Base-by-base conservation (phyloP, 1,140 invertebrate species). In the Drosophila subobscura region DNA sequence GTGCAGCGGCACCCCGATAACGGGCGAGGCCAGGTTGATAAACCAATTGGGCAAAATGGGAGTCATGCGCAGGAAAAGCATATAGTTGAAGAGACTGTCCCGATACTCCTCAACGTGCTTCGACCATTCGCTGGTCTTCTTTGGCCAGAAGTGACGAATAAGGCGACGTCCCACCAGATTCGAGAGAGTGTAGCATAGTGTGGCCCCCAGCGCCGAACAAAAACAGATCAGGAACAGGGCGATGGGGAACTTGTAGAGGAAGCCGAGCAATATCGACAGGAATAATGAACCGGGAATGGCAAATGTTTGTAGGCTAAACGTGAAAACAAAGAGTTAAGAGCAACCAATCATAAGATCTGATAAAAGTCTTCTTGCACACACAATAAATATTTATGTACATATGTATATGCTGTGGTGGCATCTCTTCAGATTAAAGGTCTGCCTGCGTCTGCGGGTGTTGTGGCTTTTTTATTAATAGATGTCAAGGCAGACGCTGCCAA, bases 1-100 rank as follows among this genome's bases (percentile, higher is more conserved):
- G 53, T 94, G 72, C 44, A 99, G 91, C 16, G 98, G 98, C 22
- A 99, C 98, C 83, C 98, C 97, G 66, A 99, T 96, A 12, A 99
- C 96, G 27, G 99, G 99, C 67, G 98, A 97, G 3, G 97, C 95
- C 74, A 99, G 94, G 93, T 99, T 99, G 77, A 99, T 99, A 92
- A 99, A 99, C 99, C 99, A 99, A 92, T 99, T 99, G 4, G 99
- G 99, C 58, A 99, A 92, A 78, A 99, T 96, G 52, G 99, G 99
- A 12, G 99, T 99, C 64, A 99, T 97, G 73, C 99, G 94, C 44
- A 99, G 93, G 92, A 99, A 99, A 84, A 99, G 94, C 73, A 99
- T 98, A 91, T 99, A 99, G 92, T 98, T 98, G 10, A 99, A 94
- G 57, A 99, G 92, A 92, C 99, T 95, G 63, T 97, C 95, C 73